A percentile compares a stretch with the other conserved stretches of the same genome.
Evolutionary conservation across 2,797 vertebrate species (phyloP).

Genomic region (Hoplostethus atlanticus): DNA sequence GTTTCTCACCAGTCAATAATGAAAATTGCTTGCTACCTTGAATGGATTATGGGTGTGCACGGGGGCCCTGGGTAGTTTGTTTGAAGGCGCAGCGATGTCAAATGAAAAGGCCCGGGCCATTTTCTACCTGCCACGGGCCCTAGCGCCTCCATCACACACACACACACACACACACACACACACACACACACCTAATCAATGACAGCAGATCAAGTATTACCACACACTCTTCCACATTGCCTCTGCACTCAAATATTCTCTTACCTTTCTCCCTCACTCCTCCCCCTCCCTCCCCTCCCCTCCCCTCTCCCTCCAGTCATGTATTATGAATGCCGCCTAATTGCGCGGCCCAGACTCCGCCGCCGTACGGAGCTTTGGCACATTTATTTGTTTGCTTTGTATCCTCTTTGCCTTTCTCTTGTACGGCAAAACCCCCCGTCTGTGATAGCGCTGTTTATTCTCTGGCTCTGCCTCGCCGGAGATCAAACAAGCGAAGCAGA

Average conservation of each 20-base stretch:
- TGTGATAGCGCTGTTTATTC: conserved; percentile 82
- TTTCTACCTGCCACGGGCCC: conserved; percentile 80
- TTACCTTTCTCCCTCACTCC: conserved; percentile 41
- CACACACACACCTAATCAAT: conserved; percentile 65
- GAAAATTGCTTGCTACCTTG: conserved; percentile 87
- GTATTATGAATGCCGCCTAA: conserved; percentile 85
- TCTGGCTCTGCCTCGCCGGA: conserved; percentile 63
- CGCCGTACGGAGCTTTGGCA: conserved; percentile 71
- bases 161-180: background rate
- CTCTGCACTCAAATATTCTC: conserved; percentile 34
- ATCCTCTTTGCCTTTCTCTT: conserved; percentile 77
- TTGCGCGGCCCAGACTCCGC: conserved; percentile 76
- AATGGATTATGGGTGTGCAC: conserved; percentile 85
- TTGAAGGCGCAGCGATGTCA: conserved; percentile 83
- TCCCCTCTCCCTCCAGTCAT: conserved; percentile 71
- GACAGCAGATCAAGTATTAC: conserved; percentile 58
- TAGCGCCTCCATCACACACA: conserved; percentile 66
- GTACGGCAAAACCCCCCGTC: conserved; percentile 81
- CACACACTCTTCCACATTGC: background rate
- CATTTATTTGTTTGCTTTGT: conserved; percentile 81
- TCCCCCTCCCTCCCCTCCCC: background rate
- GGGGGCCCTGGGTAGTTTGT: conserved; percentile 82
- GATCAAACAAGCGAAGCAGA: conserved; percentile 82
- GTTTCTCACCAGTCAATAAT: conserved; percentile 86
- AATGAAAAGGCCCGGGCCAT: conserved; percentile 83